Evolutionary conservation across 2,113 vertebrate species (phyloP).

Genomic region (Odocoileus hemionus): DNA sequence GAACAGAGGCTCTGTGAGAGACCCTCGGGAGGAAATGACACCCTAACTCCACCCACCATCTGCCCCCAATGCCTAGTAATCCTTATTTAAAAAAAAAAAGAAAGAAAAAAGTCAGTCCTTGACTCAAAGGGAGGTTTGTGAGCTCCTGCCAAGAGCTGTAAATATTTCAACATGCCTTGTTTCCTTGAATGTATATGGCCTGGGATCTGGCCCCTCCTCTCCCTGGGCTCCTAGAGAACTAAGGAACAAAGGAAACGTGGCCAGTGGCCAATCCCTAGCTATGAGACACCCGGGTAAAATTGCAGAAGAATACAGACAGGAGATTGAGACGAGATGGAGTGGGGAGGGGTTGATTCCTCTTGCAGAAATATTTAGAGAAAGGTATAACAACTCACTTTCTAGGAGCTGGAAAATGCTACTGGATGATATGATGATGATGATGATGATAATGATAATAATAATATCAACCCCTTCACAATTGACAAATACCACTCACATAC

Average conservation of each 20-base stretch:
- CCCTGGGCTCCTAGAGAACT: constrained; percentile 12
- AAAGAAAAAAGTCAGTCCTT: constrained; percentile 20
- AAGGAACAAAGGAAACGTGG: constrained; percentile 49
- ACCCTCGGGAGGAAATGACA: constrained; percentile 56
- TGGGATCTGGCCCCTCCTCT: constrained; percentile 3
- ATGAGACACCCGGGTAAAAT: neutral
- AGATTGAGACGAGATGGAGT: neutral
- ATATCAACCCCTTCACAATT: neutral
- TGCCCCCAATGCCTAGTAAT: neutral
- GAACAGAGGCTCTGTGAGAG: constrained; percentile 46
- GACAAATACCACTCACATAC: constrained; percentile 18
- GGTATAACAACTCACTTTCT: neutral
- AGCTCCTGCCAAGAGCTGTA: constrained; percentile 61
- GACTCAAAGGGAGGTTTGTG: constrained; percentile 38
- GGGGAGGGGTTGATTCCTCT: neutral
- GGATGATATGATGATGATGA: neutral
- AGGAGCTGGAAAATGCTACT: neutral
- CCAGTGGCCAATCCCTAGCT: constrained; percentile 23
- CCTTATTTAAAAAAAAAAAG: constrained; percentile 24
- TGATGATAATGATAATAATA: neutral
- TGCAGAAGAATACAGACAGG: constrained; percentile 29
- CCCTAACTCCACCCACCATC: constrained; percentile 35
- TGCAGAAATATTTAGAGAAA: constrained; percentile 29
- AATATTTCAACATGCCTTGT: constrained; percentile 66
- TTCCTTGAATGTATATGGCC: constrained; percentile 68